Evolutionary conservation across 2,888 invertebrate genomes (phyloP), one percentile per base, ranked within the genome.

Genomic region (Thecocarcelia acutangulata): DNA sequence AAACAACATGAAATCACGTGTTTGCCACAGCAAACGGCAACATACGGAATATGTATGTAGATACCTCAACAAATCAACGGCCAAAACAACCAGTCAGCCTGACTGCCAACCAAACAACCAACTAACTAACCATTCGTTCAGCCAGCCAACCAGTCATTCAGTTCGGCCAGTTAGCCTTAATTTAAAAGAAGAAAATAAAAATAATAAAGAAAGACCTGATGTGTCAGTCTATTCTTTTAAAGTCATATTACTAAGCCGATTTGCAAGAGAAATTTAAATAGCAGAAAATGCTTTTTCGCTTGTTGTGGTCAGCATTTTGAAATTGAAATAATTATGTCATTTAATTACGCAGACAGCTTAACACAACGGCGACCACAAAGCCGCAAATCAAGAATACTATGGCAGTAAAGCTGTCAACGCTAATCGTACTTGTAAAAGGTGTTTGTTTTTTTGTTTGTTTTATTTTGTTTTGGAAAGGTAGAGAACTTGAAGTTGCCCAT

Each of bases 241-340:
- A 73, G 59, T 40, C 70, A 24, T 33, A 12, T 58, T 46, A 13
- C 12, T 21, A 52, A 54, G 74, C 37, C 56, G 58, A 58, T 66
- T 59, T 59, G 58, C 17, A 42, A 33, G 15, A 66, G 66, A 48
- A 75, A 75, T 58, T 66, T 66, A 64, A 56, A 54, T 42, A 61
- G 56, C 24, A 63, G 5, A 64, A 50, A 64, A 17, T 64, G 63
- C 40, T 52, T 15, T 17, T 28, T 61, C n/a, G 59, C 46, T 73
- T 28, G 46, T 80, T 64, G 83, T 64, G 79, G 56, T 58, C 80
- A 79, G 54, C 54, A 84, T 83, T 83, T 63, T 74, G 48, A 79
- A 89, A 88, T 89, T 87, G 89, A 87, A 88, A 89, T 89, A 89
- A 89, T 89, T 89, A 89, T 89, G 89, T 88, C 89, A 89, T 89